Conservation (phyloP, 2,113 vertebrate genomes). For the Xiphophorus maculatus region DNA sequence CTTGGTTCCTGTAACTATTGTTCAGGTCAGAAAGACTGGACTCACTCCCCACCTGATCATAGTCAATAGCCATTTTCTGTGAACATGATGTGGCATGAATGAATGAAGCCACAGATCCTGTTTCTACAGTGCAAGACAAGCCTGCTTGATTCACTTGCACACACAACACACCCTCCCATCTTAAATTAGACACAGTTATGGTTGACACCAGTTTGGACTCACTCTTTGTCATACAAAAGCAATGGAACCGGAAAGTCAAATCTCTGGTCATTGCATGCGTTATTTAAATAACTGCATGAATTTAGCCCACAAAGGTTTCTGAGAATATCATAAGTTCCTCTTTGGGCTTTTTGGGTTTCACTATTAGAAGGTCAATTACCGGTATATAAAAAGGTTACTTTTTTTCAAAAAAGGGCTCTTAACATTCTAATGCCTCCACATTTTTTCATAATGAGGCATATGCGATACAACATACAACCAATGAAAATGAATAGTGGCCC, state of each 20-base stretch:
- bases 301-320: constrained; percentile 10
- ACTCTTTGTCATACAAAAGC: constrained; percentile 13
- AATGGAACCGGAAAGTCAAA: neutral
- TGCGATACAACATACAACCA: neutral
- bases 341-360: constrained; percentile 9
- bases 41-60: neutral
- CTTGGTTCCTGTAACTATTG: neutral
- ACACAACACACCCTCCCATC: constrained; percentile 1
- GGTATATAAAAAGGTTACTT: neutral
- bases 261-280: neutral
- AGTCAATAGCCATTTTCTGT: constrained; percentile 9
- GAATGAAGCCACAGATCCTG: constrained; percentile 23
- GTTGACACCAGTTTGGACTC: neutral
- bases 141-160: constrained; percentile 23
- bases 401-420: neutral
- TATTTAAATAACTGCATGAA: constrained; percentile 2
- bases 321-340: neutral
- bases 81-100: neutral
- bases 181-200: constrained; percentile 16
- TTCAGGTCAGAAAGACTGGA: neutral
- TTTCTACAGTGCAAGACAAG: constrained; percentile 15
- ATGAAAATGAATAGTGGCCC: too few species aligned
- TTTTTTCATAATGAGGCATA: neutral
- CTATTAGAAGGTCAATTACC: neutral
- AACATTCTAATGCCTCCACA: neutral